These are phyloP conservation scores for Galerucella calmariensis DNA, from an alignment of 2,888 invertebrate genomes.

Conservation along the genomic window DNA sequence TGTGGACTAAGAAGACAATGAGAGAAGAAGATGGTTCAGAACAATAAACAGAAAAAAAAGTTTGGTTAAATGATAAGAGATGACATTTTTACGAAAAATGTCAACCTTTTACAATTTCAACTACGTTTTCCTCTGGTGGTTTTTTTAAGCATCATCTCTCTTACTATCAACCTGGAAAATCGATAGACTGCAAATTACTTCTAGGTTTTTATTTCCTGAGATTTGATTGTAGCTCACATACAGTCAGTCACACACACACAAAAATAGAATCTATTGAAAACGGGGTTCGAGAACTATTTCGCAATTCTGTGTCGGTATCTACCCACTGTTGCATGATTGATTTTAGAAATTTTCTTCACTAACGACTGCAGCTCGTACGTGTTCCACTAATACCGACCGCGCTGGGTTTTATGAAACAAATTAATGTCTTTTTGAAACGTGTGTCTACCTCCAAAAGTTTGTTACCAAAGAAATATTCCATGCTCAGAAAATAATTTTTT, in stretches of 20 bases:
- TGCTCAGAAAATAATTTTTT: no score
- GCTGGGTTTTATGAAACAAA: not conserved
- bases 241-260: not conserved
- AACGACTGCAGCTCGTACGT: slow-evolving; percentile 32
- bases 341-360: slow-evolving; percentile 37
- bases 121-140: not conserved
- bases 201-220: slow-evolving; percentile 24
- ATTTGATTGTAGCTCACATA: slow-evolving; percentile 24
- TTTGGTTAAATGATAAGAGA: no score
- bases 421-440: not conserved
- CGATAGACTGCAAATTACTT: slow-evolving; percentile 26
- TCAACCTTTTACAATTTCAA: no score
- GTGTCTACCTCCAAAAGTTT: not conserved
- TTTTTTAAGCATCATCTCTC: not conserved
- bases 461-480: not conserved
- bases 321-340: slow-evolving; percentile 38
- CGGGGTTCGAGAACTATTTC: slow-evolving; percentile 15
- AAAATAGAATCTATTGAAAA: slow-evolving; percentile 24
- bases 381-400: slow-evolving; percentile 21
- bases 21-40: no score
- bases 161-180: not conserved
- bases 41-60: no score
- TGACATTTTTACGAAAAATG: no score
- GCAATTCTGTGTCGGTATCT: slow-evolving; percentile 22
- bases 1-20: no score